A percentile compares a stretch with the other conserved stretches of the same genome.
These are phyloP conservation scores for Ophion slaviceki DNA, from an alignment of 2,888 invertebrate species.

Conservation along the genomic window DNA sequence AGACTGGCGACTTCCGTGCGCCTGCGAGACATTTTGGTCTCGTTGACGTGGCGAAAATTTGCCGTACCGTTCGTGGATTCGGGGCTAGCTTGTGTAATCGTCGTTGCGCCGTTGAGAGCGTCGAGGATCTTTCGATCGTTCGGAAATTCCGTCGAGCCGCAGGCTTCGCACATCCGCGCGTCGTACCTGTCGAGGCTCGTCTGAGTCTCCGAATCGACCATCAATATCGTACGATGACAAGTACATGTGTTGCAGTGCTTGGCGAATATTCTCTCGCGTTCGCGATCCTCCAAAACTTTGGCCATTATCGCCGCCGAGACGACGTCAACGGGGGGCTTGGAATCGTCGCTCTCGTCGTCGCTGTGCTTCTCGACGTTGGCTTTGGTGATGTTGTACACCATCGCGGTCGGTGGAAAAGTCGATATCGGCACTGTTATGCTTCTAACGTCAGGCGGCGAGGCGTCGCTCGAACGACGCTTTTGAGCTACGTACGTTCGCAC, in stretches of 20 bases:
- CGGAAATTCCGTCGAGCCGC: constrained; percentile 63
- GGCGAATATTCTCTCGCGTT: constrained; percentile 90
- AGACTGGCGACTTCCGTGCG: constrained; percentile 56
- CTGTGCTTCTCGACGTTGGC: constrained; percentile 82
- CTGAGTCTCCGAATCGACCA: constrained; percentile 79
- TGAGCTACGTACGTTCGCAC: constrained; percentile 91
- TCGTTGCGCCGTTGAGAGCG: constrained; percentile 30
- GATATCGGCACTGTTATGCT: constrained; percentile 91
- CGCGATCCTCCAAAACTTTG: constrained; percentile 94
- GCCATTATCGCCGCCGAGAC: constrained; percentile 96
- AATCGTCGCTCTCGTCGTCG: constrained; percentile 85
- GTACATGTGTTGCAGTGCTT: constrained; percentile 94
- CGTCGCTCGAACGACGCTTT: constrained; percentile 85
- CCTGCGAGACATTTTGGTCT: constrained; percentile 30
- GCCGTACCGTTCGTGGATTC: constrained; percentile 23
- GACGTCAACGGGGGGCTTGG: constrained; percentile 88
- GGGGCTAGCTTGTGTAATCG: neutral
- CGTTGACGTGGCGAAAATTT: constrained; percentile 42
- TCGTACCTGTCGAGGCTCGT: constrained; percentile 68
- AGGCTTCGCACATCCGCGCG: constrained; percentile 65
- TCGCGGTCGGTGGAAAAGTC: constrained; percentile 93
- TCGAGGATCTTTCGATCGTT: constrained; percentile 58
- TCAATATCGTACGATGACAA: constrained; percentile 84
- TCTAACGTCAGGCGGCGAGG: constrained; percentile 84
- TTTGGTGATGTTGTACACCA: constrained; percentile 87